phyloP scores from a whole-genome alignment of 2,888 invertebrate species.

The Sacculina carcini region DNA sequence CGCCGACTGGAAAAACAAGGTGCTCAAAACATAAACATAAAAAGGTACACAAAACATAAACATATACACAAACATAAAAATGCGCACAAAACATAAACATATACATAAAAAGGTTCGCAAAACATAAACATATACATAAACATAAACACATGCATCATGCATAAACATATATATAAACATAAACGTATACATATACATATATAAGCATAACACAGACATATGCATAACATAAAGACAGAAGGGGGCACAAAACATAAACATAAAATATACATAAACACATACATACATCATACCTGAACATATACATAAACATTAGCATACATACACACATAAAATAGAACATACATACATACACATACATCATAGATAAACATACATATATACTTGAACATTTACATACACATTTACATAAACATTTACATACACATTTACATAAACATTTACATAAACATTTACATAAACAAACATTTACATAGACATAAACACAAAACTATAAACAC shows the following conservation, averaged over 20 bases:
- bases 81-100: background rate
- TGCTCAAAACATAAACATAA: too few species aligned
- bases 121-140: background rate
- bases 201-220: background rate
- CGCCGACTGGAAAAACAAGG: constrained; percentile 97
- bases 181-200: background rate
- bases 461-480: background rate
- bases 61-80: background rate
- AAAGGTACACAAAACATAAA: too few species aligned
- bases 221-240: background rate
- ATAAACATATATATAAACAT: background rate
- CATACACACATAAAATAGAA: background rate
- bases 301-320: background rate
- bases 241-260: constrained; percentile 6
- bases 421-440: constrained; percentile 3
- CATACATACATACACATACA: background rate
- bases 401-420: constrained; percentile 4
- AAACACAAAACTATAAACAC: background rate
- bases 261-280: too few species aligned
- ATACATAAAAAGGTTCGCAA: background rate
- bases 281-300: background rate
- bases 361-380: constrained; percentile 1
- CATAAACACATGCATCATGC: background rate
- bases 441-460: background rate
- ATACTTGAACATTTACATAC: background rate